These are phyloP conservation scores for Arvicanthis niloticus DNA, from an alignment of 2,113 vertebrate species.

Conservation along the genomic window DNA sequence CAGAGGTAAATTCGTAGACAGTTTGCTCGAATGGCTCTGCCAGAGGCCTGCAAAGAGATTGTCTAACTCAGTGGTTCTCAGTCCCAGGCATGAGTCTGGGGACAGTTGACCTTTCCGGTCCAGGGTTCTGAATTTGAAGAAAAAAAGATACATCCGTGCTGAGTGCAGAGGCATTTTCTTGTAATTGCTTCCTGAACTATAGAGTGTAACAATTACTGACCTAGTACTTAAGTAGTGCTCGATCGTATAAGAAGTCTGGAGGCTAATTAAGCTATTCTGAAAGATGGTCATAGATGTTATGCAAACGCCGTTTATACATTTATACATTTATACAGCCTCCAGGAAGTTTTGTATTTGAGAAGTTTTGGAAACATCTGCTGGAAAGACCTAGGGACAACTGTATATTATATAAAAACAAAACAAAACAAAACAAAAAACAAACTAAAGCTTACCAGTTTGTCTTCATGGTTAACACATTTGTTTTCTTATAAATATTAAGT, in stretches of 20 bases:
- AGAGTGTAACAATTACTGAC: neutral
- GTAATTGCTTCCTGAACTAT: neutral
- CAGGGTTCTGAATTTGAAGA: neutral
- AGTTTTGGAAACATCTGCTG: neutral
- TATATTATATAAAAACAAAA: neutral
- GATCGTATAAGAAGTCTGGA: neutral
- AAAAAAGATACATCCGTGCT: too few relatives aligned
- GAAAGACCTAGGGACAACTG: too few relatives aligned
- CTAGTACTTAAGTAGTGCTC: too few relatives aligned
- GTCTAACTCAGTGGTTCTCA: neutral
- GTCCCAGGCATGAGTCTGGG: neutral
- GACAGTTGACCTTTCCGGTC: neutral
- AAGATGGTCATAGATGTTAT: neutral
- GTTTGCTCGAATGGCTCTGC: neutral
- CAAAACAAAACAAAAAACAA: too few relatives aligned
- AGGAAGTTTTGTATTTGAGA: neutral
- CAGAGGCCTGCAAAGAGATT: neutral
- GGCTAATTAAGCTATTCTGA: too few relatives aligned
- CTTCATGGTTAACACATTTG: neutral
- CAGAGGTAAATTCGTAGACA: neutral
- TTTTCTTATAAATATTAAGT: neutral
- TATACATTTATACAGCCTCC: neutral
- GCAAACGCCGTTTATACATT: neutral
- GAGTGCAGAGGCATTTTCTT: neutral
- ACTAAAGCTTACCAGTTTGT: neutral